Evolutionary conservation across 1,140 invertebrate genomes (phyloP).

Genomic region (Pseudomyrmex dendroicus): DNA sequence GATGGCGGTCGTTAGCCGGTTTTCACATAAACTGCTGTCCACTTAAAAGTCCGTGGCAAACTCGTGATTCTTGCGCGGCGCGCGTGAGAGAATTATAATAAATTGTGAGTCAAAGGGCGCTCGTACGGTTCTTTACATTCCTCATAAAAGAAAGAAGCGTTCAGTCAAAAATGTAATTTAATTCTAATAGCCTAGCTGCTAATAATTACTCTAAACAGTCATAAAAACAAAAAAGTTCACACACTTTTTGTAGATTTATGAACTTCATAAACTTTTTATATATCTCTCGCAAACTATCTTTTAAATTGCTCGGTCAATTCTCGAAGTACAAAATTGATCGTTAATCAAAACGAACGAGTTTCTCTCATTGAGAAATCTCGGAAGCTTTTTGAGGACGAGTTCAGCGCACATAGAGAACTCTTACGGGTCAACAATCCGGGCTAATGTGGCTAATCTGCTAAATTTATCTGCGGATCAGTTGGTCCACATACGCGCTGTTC

Average conservation of each 20-base stretch:
- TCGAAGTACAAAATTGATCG: background rate
- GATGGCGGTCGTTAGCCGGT: conserved; percentile 44
- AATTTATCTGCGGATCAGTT: conserved; percentile 70
- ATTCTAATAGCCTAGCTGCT: too few relatives aligned
- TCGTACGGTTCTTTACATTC: background rate
- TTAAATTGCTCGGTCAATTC: background rate
- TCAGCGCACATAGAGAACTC: conserved; percentile 47
- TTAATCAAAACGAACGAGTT: conserved; percentile 8
- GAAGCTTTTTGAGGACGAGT: conserved; percentile 45
- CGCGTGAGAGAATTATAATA: background rate
- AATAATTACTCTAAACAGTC: too few relatives aligned
- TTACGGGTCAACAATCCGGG: conserved; percentile 64
- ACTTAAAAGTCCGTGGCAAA: conserved; percentile 46
- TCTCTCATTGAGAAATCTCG: conserved; percentile 35
- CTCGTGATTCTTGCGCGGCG: background rate
- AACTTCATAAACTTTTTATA: too few relatives aligned
- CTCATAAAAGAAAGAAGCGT: background rate
- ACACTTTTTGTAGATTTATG: too few relatives aligned
- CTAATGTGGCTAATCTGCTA: conserved; percentile 70
- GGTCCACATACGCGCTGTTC: conserved; percentile 55
- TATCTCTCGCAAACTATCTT: background rate
- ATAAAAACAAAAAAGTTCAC: too few relatives aligned
- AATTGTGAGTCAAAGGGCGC: too few relatives aligned
- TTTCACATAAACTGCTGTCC: conserved; percentile 67
- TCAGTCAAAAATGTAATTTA: too few relatives aligned